Conservation (phyloP, 2,888 invertebrate genomes). For the Elegia similella region DNA sequence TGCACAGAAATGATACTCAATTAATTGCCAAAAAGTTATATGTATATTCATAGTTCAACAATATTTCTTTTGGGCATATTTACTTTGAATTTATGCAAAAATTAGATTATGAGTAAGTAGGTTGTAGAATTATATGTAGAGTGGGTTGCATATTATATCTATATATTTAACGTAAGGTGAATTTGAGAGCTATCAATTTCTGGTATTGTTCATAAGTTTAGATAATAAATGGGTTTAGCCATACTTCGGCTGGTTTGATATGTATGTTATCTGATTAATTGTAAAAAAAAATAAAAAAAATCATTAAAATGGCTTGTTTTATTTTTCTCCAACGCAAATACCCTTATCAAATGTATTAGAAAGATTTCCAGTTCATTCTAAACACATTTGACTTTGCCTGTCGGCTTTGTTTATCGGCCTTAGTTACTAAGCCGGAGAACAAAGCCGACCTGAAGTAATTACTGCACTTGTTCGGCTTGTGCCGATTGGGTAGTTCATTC, state of each 20-base stretch:
- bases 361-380: too few relatives aligned
- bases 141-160: constrained; percentile 78
- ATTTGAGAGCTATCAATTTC: constrained; percentile 82
- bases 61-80: constrained; percentile 82
- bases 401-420: too few relatives aligned
- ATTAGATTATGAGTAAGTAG: constrained; percentile 80
- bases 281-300: constrained; percentile 77
- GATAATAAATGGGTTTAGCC: constrained; percentile 82
- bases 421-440: too few relatives aligned
- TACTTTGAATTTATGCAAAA: constrained; percentile 82
- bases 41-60: constrained; percentile 81
- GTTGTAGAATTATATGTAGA: constrained; percentile 80
- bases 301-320: constrained; percentile 61
- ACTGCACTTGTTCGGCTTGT: too few relatives aligned
- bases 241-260: constrained; percentile 82
- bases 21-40: constrained; percentile 83
- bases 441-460: too few relatives aligned
- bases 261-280: constrained; percentile 82
- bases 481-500: too few relatives aligned
- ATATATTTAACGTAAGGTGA: constrained; percentile 78
- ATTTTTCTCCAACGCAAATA: constrained; percentile 43
- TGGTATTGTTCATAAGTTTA: constrained; percentile 82
- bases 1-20: constrained; percentile 83
- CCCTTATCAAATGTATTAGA: background rate
- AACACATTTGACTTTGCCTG: too few relatives aligned